Base-by-base conservation (phyloP, 2,888 invertebrate species). In the Meandrusa payeni region DNA sequence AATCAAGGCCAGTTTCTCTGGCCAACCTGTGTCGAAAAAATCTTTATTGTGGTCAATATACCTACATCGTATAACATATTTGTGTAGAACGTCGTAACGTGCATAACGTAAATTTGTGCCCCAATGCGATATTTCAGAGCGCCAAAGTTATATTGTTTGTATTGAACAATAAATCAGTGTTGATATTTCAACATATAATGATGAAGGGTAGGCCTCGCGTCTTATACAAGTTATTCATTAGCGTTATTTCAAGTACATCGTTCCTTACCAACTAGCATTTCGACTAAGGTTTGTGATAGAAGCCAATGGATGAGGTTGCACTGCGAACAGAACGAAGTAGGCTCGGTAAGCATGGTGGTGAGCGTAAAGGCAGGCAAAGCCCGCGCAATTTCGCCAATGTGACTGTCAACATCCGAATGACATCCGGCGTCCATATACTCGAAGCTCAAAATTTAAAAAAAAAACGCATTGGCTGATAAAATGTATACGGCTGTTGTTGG, bases 401-500 rank as follows among this genome's bases (percentile, higher is more conserved):
- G 69, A 69, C 69, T 71, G 73, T 73, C 72, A 68, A 56, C 51
- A 69, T 66, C 64, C 65, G 54, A 61, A 60, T 59, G 55, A 55
- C 62, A 66, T 75, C 74, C 78, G 50, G 73, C 73, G 75, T 76
- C 69, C 61, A 61, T 46, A 46, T 38, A n/a, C n/a, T 57, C 37
- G 28, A 65, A 69, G 83, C 82, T 85, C 83, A 83, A 86, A 69
- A 72, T 69, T 71, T 55, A 61, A 52, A 37, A 17, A 26, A 26
- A 26, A 69, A 78, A 78, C 76, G 66, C 83, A 78, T 85, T 86
- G 85, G 85, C 86, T 86, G 82, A 87, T 69, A 75, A 64, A 79
- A 75, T n/a, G 87, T 86, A 87, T 87, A 87, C 87, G 87, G 82
- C 87, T 86, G 85, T 80, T 66, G 80, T 82, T 76, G 87, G 87